Conservation (phyloP, 1,140 invertebrate genomes). For the Philopotamus ludificatus region DNA sequence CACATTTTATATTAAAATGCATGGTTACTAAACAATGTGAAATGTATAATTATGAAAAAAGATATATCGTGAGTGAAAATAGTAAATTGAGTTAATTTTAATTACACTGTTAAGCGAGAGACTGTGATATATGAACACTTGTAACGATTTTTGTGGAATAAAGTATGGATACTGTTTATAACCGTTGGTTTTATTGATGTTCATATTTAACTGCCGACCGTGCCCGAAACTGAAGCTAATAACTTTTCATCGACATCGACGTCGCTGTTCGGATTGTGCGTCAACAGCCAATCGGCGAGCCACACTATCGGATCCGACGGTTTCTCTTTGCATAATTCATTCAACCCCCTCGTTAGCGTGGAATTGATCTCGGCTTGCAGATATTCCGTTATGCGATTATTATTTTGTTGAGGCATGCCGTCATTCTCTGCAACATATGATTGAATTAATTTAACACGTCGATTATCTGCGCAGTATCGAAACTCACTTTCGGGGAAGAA, state of each 20-base stretch:
- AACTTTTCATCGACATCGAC: background rate
- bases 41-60: too few relatives aligned
- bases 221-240: background rate
- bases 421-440: background rate
- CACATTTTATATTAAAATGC: too few relatives aligned
- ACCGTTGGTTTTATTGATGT: too few relatives aligned
- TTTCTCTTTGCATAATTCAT: constrained; percentile 67
- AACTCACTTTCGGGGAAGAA: constrained; percentile 81
- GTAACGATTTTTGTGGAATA: too few relatives aligned
- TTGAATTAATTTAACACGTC: background rate
- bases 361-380: constrained; percentile 65
- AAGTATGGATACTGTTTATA: too few relatives aligned
- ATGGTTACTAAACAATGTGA: too few relatives aligned
- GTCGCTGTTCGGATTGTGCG: constrained; percentile 72
- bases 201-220: constrained; percentile 9
- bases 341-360: constrained; percentile 66
- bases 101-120: constrained; percentile 9
- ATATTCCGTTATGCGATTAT: constrained; percentile 64
- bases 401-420: too few relatives aligned
- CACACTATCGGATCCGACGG: constrained; percentile 74
- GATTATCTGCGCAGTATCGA: background rate
- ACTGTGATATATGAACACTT: constrained; percentile 21
- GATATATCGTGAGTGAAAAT: too few relatives aligned
- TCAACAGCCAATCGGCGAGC: constrained; percentile 74
- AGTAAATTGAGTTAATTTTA: too few relatives aligned